Evolutionary conservation across 1,140 invertebrate species (phyloP), one percentile per base, ranked within the genome.

Genomic region (Rhizoglyphus robini): DNA sequence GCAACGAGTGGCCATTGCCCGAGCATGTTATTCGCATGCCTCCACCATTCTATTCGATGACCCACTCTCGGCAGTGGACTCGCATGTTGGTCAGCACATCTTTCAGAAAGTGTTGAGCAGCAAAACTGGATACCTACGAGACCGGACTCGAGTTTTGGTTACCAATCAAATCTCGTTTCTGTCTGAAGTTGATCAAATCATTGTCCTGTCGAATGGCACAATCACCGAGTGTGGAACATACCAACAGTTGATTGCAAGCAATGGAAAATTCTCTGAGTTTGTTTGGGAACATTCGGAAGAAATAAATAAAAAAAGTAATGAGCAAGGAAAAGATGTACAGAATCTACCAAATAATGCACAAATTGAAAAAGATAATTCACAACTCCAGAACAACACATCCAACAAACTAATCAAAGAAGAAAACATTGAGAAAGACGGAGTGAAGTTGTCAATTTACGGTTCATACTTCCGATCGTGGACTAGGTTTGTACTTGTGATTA

Each of bases 391-490:
- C 20, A 3, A 11, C 25, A 31, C 25, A 59, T 20, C 20, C n/a
- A 15, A 23, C 11, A 88, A 90, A 77, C 78, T 94, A 2, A 92
- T 93, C 70, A 88, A 94, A 77, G 79, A 79, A 1, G 90, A 95
- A 74, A 91, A 90, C 76, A 78, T 87, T 0, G 88, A 94, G 82
- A 92, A 88, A 8, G 90, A 90, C 68, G 88, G 87, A 75, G 90
- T 92, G 0, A 90, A 91, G 80, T 84, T 86, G 80, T 75, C 79
- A 65, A 89, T 96, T 0, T 96, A 96, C 78, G 81, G 85, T 67
- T 84, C 81, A 27, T 71, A 72, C 63, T 69, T 72, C 30, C 67
- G 69, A 41, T 51, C 68, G 18, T 63, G 71, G 30, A 61, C 69
- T 25, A 57, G 63, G 13, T 32, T 63, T 11, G 69, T 51, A 49